These are phyloP conservation scores for Pocillopora damicornis DNA, from an alignment of 64 coral and sea anemone genomes.

Conservation along the genomic window DNA sequence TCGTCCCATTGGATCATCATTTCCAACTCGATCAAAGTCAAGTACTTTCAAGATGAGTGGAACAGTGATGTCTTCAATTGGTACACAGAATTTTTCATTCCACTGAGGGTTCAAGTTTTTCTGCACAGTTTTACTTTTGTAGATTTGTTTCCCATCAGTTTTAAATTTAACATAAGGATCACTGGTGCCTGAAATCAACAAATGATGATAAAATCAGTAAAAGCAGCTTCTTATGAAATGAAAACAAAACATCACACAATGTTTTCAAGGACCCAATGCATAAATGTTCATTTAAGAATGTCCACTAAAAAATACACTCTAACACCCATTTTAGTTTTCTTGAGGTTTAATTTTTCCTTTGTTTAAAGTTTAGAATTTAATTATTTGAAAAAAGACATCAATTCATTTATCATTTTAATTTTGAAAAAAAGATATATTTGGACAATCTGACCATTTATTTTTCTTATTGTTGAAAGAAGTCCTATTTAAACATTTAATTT, in stretches of 20 bases:
- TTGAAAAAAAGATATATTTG: no score
- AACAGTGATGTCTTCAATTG: constrained; percentile 96
- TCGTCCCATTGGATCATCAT: constrained; percentile 95
- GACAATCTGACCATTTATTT: no score
- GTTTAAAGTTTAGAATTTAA: no score
- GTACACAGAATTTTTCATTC: constrained; percentile 99
- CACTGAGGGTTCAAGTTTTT: constrained; percentile 98
- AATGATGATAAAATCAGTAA: neutral
- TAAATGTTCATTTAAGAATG: no score
- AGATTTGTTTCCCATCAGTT: constrained; percentile 96
- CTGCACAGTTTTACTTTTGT: constrained; percentile 93
- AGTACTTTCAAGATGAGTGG: constrained; percentile 95
- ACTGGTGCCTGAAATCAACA: constrained; percentile 81
- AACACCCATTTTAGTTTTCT: no score
- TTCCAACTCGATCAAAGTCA: constrained; percentile 97
- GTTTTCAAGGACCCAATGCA: no score
- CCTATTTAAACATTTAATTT: no score
- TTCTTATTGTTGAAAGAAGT: no score
- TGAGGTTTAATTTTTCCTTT: no score
- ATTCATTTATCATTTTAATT: no score
- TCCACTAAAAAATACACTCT: no score
- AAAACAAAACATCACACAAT: neutral
- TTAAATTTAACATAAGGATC: constrained; percentile 99
- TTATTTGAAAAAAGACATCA: no score
- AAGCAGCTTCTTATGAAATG: neutral